phyloP scores from a whole-genome alignment of 2,888 invertebrate species.

The Sepiola atlantica region DNA sequence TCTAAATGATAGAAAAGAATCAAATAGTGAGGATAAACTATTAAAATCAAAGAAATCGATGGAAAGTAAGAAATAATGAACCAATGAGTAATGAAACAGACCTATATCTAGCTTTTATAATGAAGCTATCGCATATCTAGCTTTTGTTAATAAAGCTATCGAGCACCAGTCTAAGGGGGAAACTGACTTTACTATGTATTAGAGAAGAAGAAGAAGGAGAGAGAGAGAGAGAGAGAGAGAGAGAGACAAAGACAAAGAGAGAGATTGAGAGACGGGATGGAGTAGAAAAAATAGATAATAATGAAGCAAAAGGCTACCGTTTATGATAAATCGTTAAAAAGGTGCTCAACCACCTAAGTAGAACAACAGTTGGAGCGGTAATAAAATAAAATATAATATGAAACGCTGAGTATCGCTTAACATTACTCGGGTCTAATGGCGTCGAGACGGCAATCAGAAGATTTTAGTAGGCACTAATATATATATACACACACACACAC shows the following conservation, averaged over 20 bases:
- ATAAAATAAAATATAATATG: neutral
- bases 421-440: neutral
- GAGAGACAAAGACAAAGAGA: too few species aligned
- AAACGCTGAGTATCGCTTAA: neutral
- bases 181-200: too few species aligned
- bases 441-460: neutral
- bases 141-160: too few species aligned
- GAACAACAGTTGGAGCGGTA: neutral
- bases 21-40: too few species aligned
- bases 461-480: neutral
- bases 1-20: too few species aligned
- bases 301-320: neutral
- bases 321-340: neutral
- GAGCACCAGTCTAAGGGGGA: too few species aligned
- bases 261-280: neutral
- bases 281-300: neutral
- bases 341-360: neutral
- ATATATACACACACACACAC: constrained; percentile 1
- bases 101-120: too few species aligned
- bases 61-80: too few species aligned
- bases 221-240: neutral
- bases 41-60: too few species aligned
- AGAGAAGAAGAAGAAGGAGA: neutral
- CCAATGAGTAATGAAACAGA: too few species aligned
- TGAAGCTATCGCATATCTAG: too few species aligned